These are phyloP conservation scores for Sebastolobus altivelis DNA, from an alignment of 2,797 vertebrate species.

Conservation along the genomic window DNA sequence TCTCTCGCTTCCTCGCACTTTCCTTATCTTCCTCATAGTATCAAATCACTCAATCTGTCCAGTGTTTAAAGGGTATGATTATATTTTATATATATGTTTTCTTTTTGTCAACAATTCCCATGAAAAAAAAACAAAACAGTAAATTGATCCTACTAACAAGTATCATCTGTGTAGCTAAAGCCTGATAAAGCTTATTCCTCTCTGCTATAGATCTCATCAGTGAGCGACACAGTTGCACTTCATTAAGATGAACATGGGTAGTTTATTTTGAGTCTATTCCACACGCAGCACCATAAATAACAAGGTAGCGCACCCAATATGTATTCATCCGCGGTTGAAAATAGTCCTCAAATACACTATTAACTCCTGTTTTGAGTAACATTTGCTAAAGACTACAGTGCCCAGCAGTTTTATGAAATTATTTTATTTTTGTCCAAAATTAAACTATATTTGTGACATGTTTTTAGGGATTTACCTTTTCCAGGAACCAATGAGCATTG, in stretches of 20 bases:
- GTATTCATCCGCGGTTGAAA: background rate
- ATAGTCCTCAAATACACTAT: background rate
- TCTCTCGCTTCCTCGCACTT: slow-evolving; percentile 16
- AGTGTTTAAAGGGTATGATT: background rate
- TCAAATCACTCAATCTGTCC: slow-evolving; percentile 16
- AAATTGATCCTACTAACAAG: background rate
- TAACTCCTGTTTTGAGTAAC: background rate
- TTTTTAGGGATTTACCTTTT: background rate
- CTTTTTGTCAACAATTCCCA: background rate
- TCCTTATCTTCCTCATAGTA: slow-evolving; percentile 7
- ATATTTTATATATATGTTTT: background rate
- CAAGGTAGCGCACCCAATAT: background rate
- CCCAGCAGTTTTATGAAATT: background rate
- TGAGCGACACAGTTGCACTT: background rate
- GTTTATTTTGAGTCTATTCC: background rate
- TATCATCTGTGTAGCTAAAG: background rate
- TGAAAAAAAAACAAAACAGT: background rate
- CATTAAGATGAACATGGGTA: background rate
- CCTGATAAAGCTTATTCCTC: background rate
- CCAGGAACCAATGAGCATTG: background rate
- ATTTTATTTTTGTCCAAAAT: background rate
- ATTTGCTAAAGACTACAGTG: background rate
- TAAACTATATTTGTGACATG: accelerated
- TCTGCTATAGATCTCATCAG: background rate
- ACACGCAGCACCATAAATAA: background rate